Base-by-base conservation (phyloP, 1,140 invertebrate species). In the Danaus plexippus region DNA sequence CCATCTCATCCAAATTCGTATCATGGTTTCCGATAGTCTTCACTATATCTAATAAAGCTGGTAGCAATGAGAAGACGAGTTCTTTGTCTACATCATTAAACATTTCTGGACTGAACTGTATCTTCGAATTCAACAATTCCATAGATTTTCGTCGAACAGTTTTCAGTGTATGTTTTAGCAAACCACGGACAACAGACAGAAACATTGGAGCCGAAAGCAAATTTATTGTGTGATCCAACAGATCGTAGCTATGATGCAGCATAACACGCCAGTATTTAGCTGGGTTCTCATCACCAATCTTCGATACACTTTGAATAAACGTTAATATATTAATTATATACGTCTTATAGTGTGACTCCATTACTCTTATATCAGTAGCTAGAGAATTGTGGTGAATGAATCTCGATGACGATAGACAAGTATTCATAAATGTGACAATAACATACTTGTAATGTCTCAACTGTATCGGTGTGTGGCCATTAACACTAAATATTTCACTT, bases 361-460 rank as follows among this genome's bases (percentile, higher is more conserved):
- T 88, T 0, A 75, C 60, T 57, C 89, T 83, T 1, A 88, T 66
- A 7, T 88, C 71, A 45, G 71, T 71, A 8, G 90, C 72, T 43
- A 79, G 71, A 12, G 89, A 88, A 43, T 90, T 87, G 85, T 92
- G 88, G 47, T 89, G 89, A n/a, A 95, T 89, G 73, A 96, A 94
- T 43, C 90, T 84, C 1, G 88, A 71, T 2, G 89, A 90, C 8
- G 92, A 90, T 11, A 96, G 83, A 1, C 95, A 81, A 13, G 87
- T 88, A 6, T 90, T 90, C 4, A 96, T 84, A 65, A 94, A 94
- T 32, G 91, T 91, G 1, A 95, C 78, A 11, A 92, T 87, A 1
- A 91, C 89, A 67, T 95, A 95, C 85, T 94, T 96, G 68, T 94
- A 96, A 72, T 96, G 92, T 10, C 94, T 88, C 59, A 96, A 79